Base-by-base conservation (phyloP, 35 echinoderm and acorn worm species). In the Apostichopus japonicus region DNA sequence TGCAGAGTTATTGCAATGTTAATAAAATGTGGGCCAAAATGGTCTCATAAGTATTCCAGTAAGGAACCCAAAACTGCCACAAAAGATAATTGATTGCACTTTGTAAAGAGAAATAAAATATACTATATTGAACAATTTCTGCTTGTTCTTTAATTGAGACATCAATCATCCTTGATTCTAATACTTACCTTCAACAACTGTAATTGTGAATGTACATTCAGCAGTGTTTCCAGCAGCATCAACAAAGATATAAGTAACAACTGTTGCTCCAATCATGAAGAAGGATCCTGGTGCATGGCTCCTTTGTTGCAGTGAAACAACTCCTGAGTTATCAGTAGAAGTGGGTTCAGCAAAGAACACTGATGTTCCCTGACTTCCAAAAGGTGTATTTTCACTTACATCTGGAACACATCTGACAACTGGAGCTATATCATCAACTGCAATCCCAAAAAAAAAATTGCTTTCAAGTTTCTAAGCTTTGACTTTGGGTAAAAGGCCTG, bases 281-380 rank as follows among this genome's bases (percentile, higher is more conserved):
- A 92, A 84, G 6, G 57, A 53, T 62, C 93, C 93, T 23, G 93
- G 80, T 58, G 33, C 17, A 78, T 91, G 89, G 58, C 51, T 91
- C 53, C 71, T 77, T 14, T 21, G 23, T 53, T 78, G 90, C 10
- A 91, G 52, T 61, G 55, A 57, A 54, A 79, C 56, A 52, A 59
- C 19, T 71, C 91, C 87, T 9, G 90, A 92, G 86, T 97, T 97
- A 62, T 97, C 96, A 53, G 81, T 90, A 51, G 93, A 91, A 10
- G 96, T 88, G 5, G 96, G 93, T 77, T 93, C 91, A 44, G 78
- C 78, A 94, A 91, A 97, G 5, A 79, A 55, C 11, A 93, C 79
- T 53, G 62, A 11, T 10, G 73, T 76, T 57, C 91, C 91, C 6
- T 19, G 24, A 19, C 24, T 22, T 67, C 92, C 92, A 0, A 93